These are phyloP conservation scores for Scylla paramamosain DNA, from an alignment of 1,140 invertebrate genomes.

Conservation along the genomic window DNA sequence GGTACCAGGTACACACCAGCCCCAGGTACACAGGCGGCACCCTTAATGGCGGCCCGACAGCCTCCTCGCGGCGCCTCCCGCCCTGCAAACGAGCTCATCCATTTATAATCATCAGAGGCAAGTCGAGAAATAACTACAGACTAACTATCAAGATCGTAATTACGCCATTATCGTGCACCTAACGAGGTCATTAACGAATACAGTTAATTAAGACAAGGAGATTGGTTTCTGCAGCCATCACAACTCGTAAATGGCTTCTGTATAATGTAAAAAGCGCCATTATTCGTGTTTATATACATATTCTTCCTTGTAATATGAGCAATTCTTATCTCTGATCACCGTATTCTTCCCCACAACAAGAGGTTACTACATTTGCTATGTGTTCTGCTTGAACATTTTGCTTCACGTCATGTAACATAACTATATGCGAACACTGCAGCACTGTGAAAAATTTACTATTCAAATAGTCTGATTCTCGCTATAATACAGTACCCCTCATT, in stretches of 20 bases:
- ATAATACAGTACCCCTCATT: not conserved
- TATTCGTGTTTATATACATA: conserved; percentile 3
- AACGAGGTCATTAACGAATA: conserved; percentile 22
- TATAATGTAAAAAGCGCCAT: not conserved
- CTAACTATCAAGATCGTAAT: conserved; percentile 23
- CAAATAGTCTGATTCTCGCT: not conserved
- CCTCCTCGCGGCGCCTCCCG: not conserved
- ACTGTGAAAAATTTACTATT: too few relatives aligned
- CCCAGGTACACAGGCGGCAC: not conserved
- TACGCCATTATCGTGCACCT: conserved; percentile 19
- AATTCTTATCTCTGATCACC: not conserved
- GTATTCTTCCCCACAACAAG: not conserved
- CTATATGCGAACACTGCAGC: too few relatives aligned
- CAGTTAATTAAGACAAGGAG: conserved; percentile 23
- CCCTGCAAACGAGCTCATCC: conserved; percentile 18
- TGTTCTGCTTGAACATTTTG: too few relatives aligned
- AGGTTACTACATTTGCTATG: too few relatives aligned
- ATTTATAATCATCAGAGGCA: conserved; percentile 23
- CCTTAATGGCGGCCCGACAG: not conserved
- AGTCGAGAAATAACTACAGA: conserved; percentile 23
- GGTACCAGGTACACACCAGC: not conserved
- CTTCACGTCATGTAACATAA: too few relatives aligned
- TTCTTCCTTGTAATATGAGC: not conserved
- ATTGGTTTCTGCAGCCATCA: conserved; percentile 9
- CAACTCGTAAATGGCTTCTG: not conserved